These are phyloP conservation scores for Cactoblastis cactorum DNA, from an alignment of 2,888 invertebrate genomes.

Conservation along the genomic window DNA sequence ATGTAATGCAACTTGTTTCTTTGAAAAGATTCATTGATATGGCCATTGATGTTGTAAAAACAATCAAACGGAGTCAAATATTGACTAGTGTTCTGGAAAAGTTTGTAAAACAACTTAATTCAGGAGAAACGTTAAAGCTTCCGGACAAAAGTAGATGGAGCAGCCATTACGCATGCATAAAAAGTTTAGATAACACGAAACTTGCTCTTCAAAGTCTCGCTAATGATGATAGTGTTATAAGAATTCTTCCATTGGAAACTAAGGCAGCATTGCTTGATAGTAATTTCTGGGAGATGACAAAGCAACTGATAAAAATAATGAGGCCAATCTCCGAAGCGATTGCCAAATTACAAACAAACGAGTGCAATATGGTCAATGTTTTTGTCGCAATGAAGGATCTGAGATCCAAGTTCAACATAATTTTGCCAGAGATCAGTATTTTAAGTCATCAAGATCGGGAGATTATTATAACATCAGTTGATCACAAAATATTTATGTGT, in stretches of 20 bases:
- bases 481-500: neutral
- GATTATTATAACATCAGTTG: neutral
- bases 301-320: slow-evolving; percentile 19
- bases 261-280: slow-evolving; percentile 21
- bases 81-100: slow-evolving; percentile 13
- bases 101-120: slow-evolving; percentile 19
- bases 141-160: slow-evolving; percentile 23
- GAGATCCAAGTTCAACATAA: neutral
- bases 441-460: neutral
- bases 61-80: neutral
- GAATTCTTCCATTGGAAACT: slow-evolving; percentile 15
- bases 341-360: slow-evolving; percentile 21
- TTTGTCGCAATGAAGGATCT: neutral
- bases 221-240: slow-evolving; percentile 22
- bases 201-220: slow-evolving; percentile 22
- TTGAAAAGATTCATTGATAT: slow-evolving; percentile 11
- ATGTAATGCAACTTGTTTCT: slow-evolving; percentile 14
- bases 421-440: neutral
- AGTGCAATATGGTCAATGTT: slow-evolving; percentile 11
- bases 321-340: slow-evolving; percentile 19
- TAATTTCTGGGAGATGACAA: slow-evolving; percentile 22
- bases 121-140: slow-evolving; percentile 23
- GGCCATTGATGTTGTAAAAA: slow-evolving; percentile 17
- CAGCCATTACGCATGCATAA: slow-evolving; percentile 23
- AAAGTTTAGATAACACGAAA: slow-evolving; percentile 21